Base-by-base conservation (phyloP, 2,888 invertebrate species). In the Scrobipalpa atriplicella region DNA sequence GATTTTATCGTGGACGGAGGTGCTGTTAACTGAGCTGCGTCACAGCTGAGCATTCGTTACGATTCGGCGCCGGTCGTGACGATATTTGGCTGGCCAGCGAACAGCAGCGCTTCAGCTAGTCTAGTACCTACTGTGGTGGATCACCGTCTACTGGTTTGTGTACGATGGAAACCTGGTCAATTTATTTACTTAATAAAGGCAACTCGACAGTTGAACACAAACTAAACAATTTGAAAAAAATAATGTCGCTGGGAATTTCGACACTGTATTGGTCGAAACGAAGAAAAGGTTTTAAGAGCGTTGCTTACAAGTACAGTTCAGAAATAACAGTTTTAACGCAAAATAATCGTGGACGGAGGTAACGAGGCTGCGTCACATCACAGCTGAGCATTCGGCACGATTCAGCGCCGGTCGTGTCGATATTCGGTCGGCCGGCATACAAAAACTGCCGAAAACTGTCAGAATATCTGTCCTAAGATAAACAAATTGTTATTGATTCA, bases 321-420 rank as follows among this genome's bases (percentile, higher is more conserved):
- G n/a, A n/a, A n/a, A n/a, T n/a, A n/a, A 86, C 84, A 83, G 83
- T 87, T 89, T 90, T 88, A 89, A 86, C 86, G 78, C 78, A 87
- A 86, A 89, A 89, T 90, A 89, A 89, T 87, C 81, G 79, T 74
- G 71, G 79, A 78, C 82, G 71, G 78, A 75, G 80, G 78, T 88
- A 89, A 89, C 90, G 86, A 87, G 87, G 75, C 80, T 77, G 80
- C 79, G 79, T n/a, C n/a, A n/a, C n/a, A n/a, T 79, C 78, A 79
- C 75, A 79, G 84, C 81, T 81, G 82, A 79, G 82, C 78, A 82
- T 83, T 85, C 85, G 84, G 82, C 84, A 81, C 76, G 70, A 62
- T 65, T 83, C 84, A 84, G 79, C 74, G 73, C 73, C 70, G 71
- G 67, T 75, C 79, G 75, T 73, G 60, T 64, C 67, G 76, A 78